phyloP scores from a whole-genome alignment of 2,888 invertebrate species.

The Drosophila anomalata region DNA sequence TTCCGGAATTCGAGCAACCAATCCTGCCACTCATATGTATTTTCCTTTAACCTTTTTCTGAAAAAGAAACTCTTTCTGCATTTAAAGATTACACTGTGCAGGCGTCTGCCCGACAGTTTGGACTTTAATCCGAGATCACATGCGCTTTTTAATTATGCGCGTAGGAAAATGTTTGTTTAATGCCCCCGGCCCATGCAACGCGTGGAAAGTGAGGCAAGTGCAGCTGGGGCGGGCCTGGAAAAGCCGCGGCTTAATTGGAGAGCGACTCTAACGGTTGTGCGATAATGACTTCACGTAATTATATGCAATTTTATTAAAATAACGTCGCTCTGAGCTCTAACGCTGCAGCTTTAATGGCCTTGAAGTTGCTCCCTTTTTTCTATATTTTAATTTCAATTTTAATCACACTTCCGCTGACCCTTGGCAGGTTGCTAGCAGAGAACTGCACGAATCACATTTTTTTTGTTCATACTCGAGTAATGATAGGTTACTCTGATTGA shows the following conservation, averaged over 20 bases:
- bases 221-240: slow-evolving; percentile 20
- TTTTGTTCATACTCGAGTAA: too few relatives aligned
- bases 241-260: slow-evolving; percentile 10
- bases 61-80: not conserved
- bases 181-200: slow-evolving; percentile 56
- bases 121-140: slow-evolving; percentile 12
- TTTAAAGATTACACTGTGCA: not conserved
- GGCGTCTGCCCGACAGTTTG: not conserved
- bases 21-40: not conserved
- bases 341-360: not conserved
- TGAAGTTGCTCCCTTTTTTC: not conserved
- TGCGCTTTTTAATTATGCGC: slow-evolving; percentile 32
- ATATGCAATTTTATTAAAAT: slow-evolving; percentile 2
- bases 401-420: slow-evolving; percentile 7
- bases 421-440: not conserved
- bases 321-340: not conserved
- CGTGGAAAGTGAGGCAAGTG: slow-evolving; percentile 53
- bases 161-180: slow-evolving; percentile 43
- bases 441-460: too few relatives aligned
- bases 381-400: not conserved
- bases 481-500: too few relatives aligned
- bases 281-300: slow-evolving; percentile 2
- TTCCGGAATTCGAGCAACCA: slow-evolving; percentile 5
- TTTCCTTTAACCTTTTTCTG: not conserved
- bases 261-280: slow-evolving; percentile 38